Evolutionary conservation across 2,888 invertebrate species (phyloP), one percentile per base, ranked within the genome.

Genomic region (Aromia moschata): DNA sequence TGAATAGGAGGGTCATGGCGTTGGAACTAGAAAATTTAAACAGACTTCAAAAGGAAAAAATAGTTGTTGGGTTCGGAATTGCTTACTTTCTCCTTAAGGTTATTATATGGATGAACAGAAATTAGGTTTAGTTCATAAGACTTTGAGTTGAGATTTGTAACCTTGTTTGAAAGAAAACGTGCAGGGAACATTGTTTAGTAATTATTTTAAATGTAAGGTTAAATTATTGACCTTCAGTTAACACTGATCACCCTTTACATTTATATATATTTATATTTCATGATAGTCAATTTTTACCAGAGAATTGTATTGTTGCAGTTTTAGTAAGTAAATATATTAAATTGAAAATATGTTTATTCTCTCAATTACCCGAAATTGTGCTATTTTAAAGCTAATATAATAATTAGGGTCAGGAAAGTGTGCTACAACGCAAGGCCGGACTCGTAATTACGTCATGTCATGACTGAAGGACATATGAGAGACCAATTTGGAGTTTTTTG

Each of bases 61-160:
- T 94, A 71, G 84, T 94, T 43, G 93, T 92, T 77, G 91, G 92
- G 58, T 82, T 93, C 70, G 92, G 94, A 18, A 84, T 95, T 71
- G 91, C 93, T 20, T 96, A 95, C 80, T 87, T 95, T 79, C 83
- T 94, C 68, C 84, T 94, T 69, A 95, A 95, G 84, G 87, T 93
- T 49, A 87, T 94, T 68, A 85, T 92, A 71, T 94, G 94, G 94
- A 83, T 94, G 70, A 88, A 86, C 75, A 84, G 85, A 66, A 75
- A 76, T 61, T 77, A 75, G 45, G 31, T 20, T 31, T 45, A 1
- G 15, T 10, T 45, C 0, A 17, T 36, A 36, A 36, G n/a, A 20
- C 12, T 43, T 43, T 17, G 18, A 43, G 25, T 43, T n/a, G n/a
- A n/a, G n/a, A n/a, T n/a, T n/a, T n/a, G n/a, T n/a, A n/a, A n/a